phyloP scores from a whole-genome alignment of 2,113 vertebrate species.

The Silurus asotus region DNA sequence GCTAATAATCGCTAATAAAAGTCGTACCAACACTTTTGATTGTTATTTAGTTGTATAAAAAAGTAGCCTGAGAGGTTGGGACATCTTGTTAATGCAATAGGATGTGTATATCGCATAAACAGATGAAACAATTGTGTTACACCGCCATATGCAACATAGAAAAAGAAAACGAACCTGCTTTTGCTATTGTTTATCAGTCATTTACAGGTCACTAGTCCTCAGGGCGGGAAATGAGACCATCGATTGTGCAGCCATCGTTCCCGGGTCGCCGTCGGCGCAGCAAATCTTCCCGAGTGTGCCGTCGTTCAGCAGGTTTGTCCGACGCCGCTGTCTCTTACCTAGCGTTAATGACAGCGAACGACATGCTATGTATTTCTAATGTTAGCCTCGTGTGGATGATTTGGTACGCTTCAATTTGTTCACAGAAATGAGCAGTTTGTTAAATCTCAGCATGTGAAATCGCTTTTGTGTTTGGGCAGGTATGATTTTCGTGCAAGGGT shows the following conservation, averaged over 20 bases:
- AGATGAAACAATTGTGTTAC: neutral
- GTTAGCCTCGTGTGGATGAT: no score
- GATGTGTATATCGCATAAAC: neutral
- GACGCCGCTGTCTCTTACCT: neutral
- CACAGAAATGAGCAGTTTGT: no score
- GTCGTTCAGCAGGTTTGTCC: conserved; percentile 68
- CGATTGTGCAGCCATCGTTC: conserved; percentile 66
- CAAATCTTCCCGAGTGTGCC: conserved; percentile 65
- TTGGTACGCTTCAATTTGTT: no score
- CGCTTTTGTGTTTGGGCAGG: conserved; percentile 54
- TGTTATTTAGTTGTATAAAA: neutral
- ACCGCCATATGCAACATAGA: no score
- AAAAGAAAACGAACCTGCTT: no score
- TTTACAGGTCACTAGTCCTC: conserved; percentile 68
- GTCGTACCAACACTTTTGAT: neutral
- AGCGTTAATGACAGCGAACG: no score
- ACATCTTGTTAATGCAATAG: no score
- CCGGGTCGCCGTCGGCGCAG: conserved; percentile 63
- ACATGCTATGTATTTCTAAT: no score
- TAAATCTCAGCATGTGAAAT: neutral
- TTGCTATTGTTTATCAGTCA: conserved; percentile 56
- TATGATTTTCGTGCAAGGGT: conserved; percentile 72
- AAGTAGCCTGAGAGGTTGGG: neutral
- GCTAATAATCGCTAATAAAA: no score
- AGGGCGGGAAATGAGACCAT: conserved; percentile 47